Conservation (phyloP, 1,140 invertebrate genomes). For the Pogonognathellus flavescens region DNA sequence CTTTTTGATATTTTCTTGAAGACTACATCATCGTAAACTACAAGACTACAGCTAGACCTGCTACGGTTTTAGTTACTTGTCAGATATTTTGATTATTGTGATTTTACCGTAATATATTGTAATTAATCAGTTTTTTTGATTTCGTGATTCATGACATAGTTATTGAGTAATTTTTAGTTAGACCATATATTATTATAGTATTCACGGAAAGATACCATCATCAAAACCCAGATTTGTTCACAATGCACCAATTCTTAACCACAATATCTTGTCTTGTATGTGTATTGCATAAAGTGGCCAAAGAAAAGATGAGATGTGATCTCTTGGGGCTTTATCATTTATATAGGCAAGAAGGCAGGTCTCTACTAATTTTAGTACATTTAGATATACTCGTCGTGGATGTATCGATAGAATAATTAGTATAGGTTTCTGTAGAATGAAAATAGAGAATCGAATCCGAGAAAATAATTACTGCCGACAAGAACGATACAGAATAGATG, state of each 20-base stretch:
- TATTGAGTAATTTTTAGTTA: conserved; percentile 2
- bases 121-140: neutral
- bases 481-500: neutral
- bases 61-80: neutral
- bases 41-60: conserved; percentile 14
- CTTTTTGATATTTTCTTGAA: neutral
- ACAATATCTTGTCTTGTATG: conserved; percentile 36
- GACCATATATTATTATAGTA: neutral
- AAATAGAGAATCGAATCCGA: conserved; percentile 6
- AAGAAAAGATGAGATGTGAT: conserved; percentile 28
- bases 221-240: neutral
- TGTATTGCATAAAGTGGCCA: conserved; percentile 32
- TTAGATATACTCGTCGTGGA: too few species aligned
- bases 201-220: conserved; percentile 18
- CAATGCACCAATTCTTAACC: conserved; percentile 20
- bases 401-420: neutral
- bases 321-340: neutral
- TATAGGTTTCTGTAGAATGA: neutral
- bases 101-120: neutral
- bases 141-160: neutral
- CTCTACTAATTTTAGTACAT: too few species aligned
- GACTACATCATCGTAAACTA: neutral
- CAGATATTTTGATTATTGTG: too few species aligned
- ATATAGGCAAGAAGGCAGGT: conserved; percentile 26
- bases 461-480: neutral